phyloP scores from a whole-genome alignment of 1,140 invertebrate genomes.

The Oryctes rhinoceros region DNA sequence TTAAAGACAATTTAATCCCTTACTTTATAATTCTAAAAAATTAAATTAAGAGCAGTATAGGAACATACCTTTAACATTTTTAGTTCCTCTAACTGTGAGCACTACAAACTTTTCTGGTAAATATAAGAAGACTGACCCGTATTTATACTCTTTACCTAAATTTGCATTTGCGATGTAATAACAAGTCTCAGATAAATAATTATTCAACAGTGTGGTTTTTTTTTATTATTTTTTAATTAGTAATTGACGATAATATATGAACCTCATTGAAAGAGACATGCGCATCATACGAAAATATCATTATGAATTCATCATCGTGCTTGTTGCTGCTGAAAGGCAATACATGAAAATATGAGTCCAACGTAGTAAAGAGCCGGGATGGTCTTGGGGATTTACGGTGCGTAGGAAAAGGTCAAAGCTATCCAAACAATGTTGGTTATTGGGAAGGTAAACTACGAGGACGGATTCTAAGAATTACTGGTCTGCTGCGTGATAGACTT shows the following conservation, averaged over 20 bases:
- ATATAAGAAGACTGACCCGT: background rate
- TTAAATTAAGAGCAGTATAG: background rate
- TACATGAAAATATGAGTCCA: background rate
- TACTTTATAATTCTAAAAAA: too few species aligned
- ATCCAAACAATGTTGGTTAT: background rate
- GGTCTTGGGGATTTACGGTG: background rate
- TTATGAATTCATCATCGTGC: background rate
- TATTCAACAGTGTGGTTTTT: background rate
- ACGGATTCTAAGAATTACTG: background rate
- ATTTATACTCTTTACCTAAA: background rate
- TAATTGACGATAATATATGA: background rate
- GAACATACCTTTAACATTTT: conserved; percentile 17
- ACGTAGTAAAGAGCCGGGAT: background rate
- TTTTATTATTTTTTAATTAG: background rate
- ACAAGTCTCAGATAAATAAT: conserved; percentile 1
- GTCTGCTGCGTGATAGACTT: background rate
- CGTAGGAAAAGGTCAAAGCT: background rate
- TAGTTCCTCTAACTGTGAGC: background rate
- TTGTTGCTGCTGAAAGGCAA: background rate
- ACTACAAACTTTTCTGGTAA: background rate
- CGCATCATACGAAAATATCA: background rate
- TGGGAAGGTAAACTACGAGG: background rate
- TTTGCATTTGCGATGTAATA: background rate
- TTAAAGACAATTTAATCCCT: too few species aligned
- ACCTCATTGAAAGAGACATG: background rate